Percentiles rank a stretch among this genome's conserved stretches.
Evolutionary conservation across 2,888 invertebrate genomes (phyloP).

Genomic region (Melipona bicolor): DNA sequence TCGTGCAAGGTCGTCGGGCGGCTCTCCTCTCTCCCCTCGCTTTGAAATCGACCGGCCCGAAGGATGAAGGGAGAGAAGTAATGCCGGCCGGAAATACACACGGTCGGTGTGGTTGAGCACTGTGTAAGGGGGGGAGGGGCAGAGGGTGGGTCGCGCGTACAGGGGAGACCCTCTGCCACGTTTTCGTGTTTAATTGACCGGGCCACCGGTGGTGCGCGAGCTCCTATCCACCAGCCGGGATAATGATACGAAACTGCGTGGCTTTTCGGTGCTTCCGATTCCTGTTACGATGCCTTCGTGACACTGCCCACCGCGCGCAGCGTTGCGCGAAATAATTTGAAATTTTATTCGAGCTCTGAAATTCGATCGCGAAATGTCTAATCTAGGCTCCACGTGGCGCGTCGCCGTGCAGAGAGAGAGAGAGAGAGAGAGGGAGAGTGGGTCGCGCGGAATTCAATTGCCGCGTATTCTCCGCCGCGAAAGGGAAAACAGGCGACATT

Average conservation of each 20-base stretch:
- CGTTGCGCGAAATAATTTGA: too few species aligned
- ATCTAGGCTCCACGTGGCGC: background rate
- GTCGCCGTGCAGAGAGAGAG: background rate
- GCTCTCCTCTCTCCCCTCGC: conserved; percentile 10
- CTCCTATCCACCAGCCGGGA: conserved; percentile 45
- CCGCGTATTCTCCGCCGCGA: conserved; percentile 18
- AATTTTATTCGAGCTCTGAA: too few species aligned
- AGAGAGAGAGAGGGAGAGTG: too few species aligned
- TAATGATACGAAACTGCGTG: conserved; percentile 49
- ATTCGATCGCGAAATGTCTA: too few species aligned
- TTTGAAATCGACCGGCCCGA: conserved; percentile 55
- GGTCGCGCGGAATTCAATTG: conserved; percentile 27
- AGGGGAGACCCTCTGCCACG: conserved; percentile 37
- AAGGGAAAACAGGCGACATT: conserved; percentile 34
- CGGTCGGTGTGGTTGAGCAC: background rate
- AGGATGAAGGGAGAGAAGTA: conserved; percentile 57
- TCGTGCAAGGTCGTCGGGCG: conserved; percentile 28
- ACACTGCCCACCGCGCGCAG: too few species aligned
- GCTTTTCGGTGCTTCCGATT: conserved; percentile 6
- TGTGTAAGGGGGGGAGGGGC: background rate
- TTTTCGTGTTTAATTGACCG: conserved; percentile 68
- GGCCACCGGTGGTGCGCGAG: conserved; percentile 23
- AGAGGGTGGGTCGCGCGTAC: background rate
- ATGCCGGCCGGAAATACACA: conserved; percentile 42
- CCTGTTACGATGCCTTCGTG: background rate